These are phyloP conservation scores for Zapus hudsonius DNA, from an alignment of 2,113 vertebrate species.

Conservation along the genomic window DNA sequence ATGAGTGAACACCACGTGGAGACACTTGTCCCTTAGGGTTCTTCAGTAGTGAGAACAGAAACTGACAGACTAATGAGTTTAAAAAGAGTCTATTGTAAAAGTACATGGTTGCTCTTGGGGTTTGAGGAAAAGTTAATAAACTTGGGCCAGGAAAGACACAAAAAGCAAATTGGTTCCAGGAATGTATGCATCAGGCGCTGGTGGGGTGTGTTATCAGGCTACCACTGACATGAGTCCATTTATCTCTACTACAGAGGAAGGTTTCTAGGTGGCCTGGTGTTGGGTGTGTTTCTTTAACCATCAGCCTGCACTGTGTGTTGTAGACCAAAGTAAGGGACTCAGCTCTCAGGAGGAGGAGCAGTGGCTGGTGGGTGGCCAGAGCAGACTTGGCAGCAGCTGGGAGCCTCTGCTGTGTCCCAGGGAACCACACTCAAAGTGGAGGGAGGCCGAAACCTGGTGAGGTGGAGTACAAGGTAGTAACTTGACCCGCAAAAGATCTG, in stretches of 20 bases:
- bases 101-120: not conserved
- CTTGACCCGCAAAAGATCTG: not conserved
- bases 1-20: not conserved
- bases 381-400: no score
- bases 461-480: not conserved
- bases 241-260: not conserved
- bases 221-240: not conserved
- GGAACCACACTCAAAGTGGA: not conserved
- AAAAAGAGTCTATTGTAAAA: slow-evolving; percentile 16
- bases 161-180: not conserved
- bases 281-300: not conserved
- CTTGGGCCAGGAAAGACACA: not conserved
- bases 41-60: slow-evolving; percentile 21
- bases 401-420: not conserved
- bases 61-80: not conserved
- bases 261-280: not conserved
- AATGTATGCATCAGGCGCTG: not conserved
- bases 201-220: not conserved
- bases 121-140: not conserved
- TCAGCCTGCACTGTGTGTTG: not conserved
- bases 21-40: not conserved
- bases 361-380: not conserved
- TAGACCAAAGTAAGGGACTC: not conserved
- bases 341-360: not conserved
- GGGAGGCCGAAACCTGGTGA: not conserved